Evolutionary conservation across 1,140 invertebrate genomes (phyloP).

Genomic region (Pachyrhynchus sulphureomaculatus): DNA sequence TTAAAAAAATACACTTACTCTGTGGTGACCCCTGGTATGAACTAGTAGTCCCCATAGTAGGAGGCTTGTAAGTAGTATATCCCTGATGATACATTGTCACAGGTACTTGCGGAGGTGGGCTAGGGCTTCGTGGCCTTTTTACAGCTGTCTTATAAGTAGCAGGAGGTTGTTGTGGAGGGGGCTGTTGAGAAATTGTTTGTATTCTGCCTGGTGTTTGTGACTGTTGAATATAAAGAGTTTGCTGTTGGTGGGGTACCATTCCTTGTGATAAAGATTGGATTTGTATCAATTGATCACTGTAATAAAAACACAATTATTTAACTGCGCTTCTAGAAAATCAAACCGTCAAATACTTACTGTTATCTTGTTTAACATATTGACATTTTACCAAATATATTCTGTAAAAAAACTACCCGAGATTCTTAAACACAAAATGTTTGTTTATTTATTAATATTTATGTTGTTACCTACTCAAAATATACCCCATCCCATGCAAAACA

Average conservation of each 20-base stretch:
- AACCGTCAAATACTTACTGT: too few relatives aligned
- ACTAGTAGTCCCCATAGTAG: conserved; percentile 52
- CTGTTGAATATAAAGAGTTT: conserved; percentile 30
- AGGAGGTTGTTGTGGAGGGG: conserved; percentile 10
- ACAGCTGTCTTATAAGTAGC: conserved; percentile 54
- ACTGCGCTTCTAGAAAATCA: too few relatives aligned
- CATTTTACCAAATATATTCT: too few relatives aligned
- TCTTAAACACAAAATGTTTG: too few relatives aligned
- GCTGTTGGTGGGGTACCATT: conserved; percentile 55
- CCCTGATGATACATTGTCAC: conserved; percentile 56
- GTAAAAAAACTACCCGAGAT: too few relatives aligned
- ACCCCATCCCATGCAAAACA: too few relatives aligned
- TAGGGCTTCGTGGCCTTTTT: conserved; percentile 68
- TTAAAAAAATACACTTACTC: too few relatives aligned
- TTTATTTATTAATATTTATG: too few relatives aligned
- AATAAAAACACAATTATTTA: conserved; percentile 20
- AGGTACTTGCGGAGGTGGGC: conserved; percentile 58
- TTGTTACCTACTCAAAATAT: too few relatives aligned
- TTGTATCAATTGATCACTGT: conserved; percentile 45
- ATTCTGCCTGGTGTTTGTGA: conserved; percentile 16
- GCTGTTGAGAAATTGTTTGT: conserved; percentile 24
- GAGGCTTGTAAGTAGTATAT: conserved; percentile 56
- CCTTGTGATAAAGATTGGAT: conserved; percentile 60
- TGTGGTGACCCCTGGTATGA: conserved; percentile 52
- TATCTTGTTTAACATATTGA: too few relatives aligned